Evolutionary conservation across 2,888 invertebrate genomes (phyloP), one percentile per base, ranked within the genome.

Genomic region (Molorchus minor): DNA sequence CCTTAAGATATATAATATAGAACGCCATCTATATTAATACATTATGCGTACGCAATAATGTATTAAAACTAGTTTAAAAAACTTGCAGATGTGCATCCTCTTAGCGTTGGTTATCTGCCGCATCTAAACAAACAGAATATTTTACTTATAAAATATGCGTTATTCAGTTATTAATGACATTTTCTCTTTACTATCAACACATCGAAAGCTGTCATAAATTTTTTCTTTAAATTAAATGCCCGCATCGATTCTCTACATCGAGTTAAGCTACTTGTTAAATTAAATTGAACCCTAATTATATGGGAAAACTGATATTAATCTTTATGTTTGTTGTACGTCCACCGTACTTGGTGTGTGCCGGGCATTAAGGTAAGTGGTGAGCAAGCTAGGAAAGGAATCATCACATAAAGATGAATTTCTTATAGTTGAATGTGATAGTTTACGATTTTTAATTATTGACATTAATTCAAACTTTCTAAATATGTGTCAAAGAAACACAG

Each of bases 131-230:
- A 4, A 43, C 43, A 21, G 43, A 25, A 43, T 49, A 46, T 33
- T 40, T 41, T 30, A 40, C 16, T 45, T 44, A 53, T 55, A 45
- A 55, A 35, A 49, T 45, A 33, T 29, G 30, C 59, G 55, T 51
- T 59, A 59, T 59, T 59, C 55, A 55, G 47, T 38, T 55, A 20
- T 55, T 44, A 47, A 44, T 51, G 51, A 33, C 35, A 55, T 55
- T 59, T 55, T 59, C 55, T 59, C 44, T 10, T 29, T 2, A 16
- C 45, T 10, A 17, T 45, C 16, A 17, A 17, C 30, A 45, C 45
- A 15, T 45, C 17, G 43, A 30, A 16, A 15, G 17, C 10, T 8
- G n/a, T 12, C 15, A 45, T 25, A 44, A 12, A 45, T 45, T 45
- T 45, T 45, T 45, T n/a, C 17, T 45, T 45, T 29, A 15, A 45